Conservation (phyloP, 2,888 invertebrate genomes). For the Smittia aterrima region DNA sequence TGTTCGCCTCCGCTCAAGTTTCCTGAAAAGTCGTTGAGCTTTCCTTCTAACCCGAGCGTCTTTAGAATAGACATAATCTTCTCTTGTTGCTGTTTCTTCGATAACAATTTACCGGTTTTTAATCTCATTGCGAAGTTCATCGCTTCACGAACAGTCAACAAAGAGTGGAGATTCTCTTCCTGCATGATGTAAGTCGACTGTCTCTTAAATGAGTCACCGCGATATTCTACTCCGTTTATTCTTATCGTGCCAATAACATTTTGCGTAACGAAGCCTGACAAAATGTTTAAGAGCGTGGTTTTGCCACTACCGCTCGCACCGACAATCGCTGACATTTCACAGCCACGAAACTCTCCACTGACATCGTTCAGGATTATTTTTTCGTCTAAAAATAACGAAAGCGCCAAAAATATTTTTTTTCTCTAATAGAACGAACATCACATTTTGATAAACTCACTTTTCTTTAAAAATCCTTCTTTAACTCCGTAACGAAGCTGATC, state of each 20-base stretch:
- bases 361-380: slow-evolving; percentile 10
- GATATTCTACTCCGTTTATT: slow-evolving; percentile 69
- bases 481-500: not conserved
- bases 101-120: slow-evolving; percentile 70
- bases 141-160: slow-evolving; percentile 80
- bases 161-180: slow-evolving; percentile 75
- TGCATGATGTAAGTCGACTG: slow-evolving; percentile 90
- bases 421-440: not conserved
- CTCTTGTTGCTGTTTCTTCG: slow-evolving; percentile 61
- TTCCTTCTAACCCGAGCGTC: slow-evolving; percentile 69
- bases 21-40: slow-evolving; percentile 65
- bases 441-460: slow-evolving; percentile 4
- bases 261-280: slow-evolving; percentile 45
- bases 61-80: slow-evolving; percentile 73
- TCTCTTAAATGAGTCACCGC: slow-evolving; percentile 67
- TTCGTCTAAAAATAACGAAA: not conserved
- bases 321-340: slow-evolving; percentile 80
- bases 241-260: slow-evolving; percentile 65
- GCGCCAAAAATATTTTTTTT: too few species aligned
- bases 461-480: not conserved
- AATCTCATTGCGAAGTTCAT: slow-evolving; percentile 84
- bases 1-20: slow-evolving; percentile 87
- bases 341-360: slow-evolving; percentile 65
- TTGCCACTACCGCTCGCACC: slow-evolving; percentile 91
- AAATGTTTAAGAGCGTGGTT: slow-evolving; percentile 57